phyloP scores from a whole-genome alignment of 2,888 invertebrate genomes.

The Cybosia mesomella region DNA sequence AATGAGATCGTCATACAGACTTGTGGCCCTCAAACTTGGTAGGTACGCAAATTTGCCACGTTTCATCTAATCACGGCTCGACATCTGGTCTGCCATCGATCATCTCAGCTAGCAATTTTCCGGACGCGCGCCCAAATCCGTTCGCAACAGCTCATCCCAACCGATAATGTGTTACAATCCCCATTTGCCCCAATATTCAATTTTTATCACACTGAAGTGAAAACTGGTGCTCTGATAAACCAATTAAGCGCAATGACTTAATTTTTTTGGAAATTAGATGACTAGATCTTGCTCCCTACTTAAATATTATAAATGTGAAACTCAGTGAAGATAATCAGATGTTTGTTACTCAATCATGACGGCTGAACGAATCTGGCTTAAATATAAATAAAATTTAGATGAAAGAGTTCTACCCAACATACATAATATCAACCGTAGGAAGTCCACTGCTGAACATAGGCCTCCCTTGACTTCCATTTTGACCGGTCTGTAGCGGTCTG shows the following conservation, averaged over 20 bases:
- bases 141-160: slow-evolving; percentile 67
- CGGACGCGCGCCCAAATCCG: slow-evolving; percentile 66
- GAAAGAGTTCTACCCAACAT: no score
- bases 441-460: no score
- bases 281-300: no score
- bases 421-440: no score
- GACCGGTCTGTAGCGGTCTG: no score
- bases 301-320: neutral
- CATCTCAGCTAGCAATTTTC: slow-evolving; percentile 70
- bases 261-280: no score
- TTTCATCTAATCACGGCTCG: slow-evolving; percentile 63
- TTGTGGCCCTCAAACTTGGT: slow-evolving; percentile 13
- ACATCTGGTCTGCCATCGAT: slow-evolving; percentile 75
- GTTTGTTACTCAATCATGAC: no score
- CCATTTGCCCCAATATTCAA: slow-evolving; percentile 47
- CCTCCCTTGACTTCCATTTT: no score
- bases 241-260: neutral
- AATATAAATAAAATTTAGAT: no score
- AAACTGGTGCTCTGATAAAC: slow-evolving; percentile 13
- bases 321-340: neutral
- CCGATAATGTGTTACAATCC: slow-evolving; percentile 71
- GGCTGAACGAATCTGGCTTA: no score
- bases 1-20: slow-evolving; percentile 40
- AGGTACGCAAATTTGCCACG: slow-evolving; percentile 20
- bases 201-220: slow-evolving; percentile 41